Conservation (phyloP, 1,140 invertebrate species). For the Macrobrachium rosenbergii region DNA sequence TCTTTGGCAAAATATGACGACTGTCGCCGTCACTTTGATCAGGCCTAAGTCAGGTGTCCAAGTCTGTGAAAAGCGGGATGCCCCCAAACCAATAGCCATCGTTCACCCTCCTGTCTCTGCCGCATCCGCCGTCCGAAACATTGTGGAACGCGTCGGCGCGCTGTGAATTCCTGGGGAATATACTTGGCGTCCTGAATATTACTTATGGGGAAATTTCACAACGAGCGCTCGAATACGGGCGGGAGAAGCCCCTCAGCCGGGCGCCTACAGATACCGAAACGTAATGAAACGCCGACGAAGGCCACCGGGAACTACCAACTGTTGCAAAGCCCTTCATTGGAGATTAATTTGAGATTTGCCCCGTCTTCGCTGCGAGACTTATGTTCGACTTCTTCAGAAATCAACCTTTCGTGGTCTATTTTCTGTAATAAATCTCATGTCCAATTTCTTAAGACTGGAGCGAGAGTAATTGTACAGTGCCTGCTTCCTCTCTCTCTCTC, state of each 20-base stretch:
- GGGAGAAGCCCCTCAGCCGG: background rate
- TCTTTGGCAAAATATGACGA: slow-evolving; percentile 60
- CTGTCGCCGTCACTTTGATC: slow-evolving; percentile 56
- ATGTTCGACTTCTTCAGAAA: slow-evolving; percentile 49
- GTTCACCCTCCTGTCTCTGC: slow-evolving; percentile 1
- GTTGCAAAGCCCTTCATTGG: slow-evolving; percentile 61
- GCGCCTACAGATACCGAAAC: background rate
- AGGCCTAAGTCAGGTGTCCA: slow-evolving; percentile 49
- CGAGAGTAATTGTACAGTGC: slow-evolving; percentile 2
- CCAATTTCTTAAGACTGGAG: slow-evolving; percentile 41
- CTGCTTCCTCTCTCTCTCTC: background rate
- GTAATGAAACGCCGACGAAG: background rate
- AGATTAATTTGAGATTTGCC: slow-evolving; percentile 60
- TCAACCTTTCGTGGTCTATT: slow-evolving; percentile 51
- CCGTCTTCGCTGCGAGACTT: slow-evolving; percentile 41
- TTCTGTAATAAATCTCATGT: slow-evolving; percentile 52
- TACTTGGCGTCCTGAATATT: too few relatives aligned
- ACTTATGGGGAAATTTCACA: background rate
- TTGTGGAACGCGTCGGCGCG: too few relatives aligned
- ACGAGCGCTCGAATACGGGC: background rate
- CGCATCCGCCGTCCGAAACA: too few relatives aligned
- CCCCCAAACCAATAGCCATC: background rate
- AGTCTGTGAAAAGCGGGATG: slow-evolving; percentile 31
- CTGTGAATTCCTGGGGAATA: too few relatives aligned
- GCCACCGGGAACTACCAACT: slow-evolving; percentile 11